Percentiles rank a stretch among this genome's conserved stretches.
These are phyloP conservation scores for Spheniscus humboldti DNA, from an alignment of 2,797 vertebrate genomes.

Conservation along the genomic window DNA sequence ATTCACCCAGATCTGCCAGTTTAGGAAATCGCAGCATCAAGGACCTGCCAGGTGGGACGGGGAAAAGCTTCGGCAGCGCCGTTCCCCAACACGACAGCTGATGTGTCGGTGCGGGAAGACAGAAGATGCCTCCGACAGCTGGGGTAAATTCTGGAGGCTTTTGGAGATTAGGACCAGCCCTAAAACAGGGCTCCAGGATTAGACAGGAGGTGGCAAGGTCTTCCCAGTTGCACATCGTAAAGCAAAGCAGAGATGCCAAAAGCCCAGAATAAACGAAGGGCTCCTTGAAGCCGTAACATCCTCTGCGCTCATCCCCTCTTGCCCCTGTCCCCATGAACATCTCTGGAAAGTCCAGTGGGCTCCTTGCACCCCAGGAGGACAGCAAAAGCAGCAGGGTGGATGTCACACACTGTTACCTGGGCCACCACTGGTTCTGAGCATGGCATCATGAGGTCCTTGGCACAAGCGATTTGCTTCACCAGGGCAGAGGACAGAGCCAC, in stretches of 20 bases:
- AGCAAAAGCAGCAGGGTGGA: background rate
- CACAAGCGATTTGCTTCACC: background rate
- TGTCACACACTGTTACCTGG: background rate
- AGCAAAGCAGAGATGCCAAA: background rate
- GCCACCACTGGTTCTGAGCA: background rate
- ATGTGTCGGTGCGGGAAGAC: fast-evolving
- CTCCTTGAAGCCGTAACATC: background rate
- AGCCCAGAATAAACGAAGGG: background rate
- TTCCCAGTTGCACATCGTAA: fast-evolving
- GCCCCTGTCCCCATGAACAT: background rate
- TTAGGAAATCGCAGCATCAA: background rate
- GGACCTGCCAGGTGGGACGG: background rate
- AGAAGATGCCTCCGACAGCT: background rate
- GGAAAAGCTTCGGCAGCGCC: fast-evolving
- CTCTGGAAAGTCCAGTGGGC: background rate
- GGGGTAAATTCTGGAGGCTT: background rate
- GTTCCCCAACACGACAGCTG: background rate
- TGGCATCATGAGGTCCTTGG: background rate
- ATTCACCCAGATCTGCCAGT: background rate
- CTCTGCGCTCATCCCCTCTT: fast-evolving
- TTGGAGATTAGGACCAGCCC: background rate
- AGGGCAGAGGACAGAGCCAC: background rate
- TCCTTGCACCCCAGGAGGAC: background rate
- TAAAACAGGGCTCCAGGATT: background rate
- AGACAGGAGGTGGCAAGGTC: background rate